These are phyloP conservation scores for roundworm (Caenorhabditis elegans) DNA, from an alignment of 1,140 invertebrate species.

Conservation along the genomic window WBcel235 BX284605.5:7973001-7973500, in stretches of 20 bases:
- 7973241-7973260: not conserved
- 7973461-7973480: not conserved
- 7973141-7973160: constrained; percentile 10
- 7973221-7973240: not conserved
- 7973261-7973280: not conserved
- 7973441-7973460: constrained; percentile 30
- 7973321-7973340: not conserved
- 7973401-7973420: not conserved
- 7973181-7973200: not conserved
- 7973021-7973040: too few relatives aligned
- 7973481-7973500: not conserved
- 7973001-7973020: too few relatives aligned
- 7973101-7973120: not conserved
- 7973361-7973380: not conserved
- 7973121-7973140: not conserved
- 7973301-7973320: not conserved
- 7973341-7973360: not conserved
- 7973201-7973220: not conserved
- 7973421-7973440: not conserved
- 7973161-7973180: not conserved
- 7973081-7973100: not conserved
- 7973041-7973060: not conserved
- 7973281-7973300: constrained; percentile 1
- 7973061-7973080: not conserved
- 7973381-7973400: constrained; percentile 16